Percentiles rank a stretch among this genome's conserved stretches.
Conservation (phyloP, 2,888 invertebrate species). For the Chamaedrilus cognettii region DNA sequence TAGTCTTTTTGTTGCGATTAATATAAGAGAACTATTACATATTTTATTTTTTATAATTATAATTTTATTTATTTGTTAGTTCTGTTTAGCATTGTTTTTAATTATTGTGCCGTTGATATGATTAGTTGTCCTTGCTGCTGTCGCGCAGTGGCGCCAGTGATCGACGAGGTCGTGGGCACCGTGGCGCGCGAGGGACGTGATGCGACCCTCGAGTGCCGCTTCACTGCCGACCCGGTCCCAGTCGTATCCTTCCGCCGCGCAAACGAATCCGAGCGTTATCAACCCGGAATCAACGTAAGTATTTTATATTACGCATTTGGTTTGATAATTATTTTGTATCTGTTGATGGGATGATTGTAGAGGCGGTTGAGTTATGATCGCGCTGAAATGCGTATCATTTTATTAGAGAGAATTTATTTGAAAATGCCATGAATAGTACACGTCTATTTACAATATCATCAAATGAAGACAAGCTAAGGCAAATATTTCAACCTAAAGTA, state of each 20-base stretch:
- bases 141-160: conserved; percentile 8
- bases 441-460: too few relatives aligned
- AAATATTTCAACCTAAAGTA: too few relatives aligned
- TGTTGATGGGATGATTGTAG: too few relatives aligned
- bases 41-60: background rate
- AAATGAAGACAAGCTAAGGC: too few relatives aligned
- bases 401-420: too few relatives aligned
- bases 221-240: conserved; percentile 39
- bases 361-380: too few relatives aligned
- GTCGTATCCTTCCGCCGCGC: conserved; percentile 33
- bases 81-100: background rate
- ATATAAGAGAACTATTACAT: background rate
- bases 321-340: background rate
- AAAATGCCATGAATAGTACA: too few relatives aligned
- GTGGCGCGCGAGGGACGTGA: conserved; percentile 13
- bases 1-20: background rate
- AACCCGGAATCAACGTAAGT: conserved; percentile 26
- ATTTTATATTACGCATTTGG: background rate
- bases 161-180: conserved; percentile 10
- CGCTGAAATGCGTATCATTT: too few relatives aligned
- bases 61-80: background rate
- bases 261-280: conserved; percentile 24
- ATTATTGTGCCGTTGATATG: background rate
- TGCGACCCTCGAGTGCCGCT: conserved; percentile 32
- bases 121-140: background rate